These are phyloP conservation scores for Pogonocichla stellata DNA, from an alignment of 2,113 vertebrate genomes.

Conservation along the genomic window DNA sequence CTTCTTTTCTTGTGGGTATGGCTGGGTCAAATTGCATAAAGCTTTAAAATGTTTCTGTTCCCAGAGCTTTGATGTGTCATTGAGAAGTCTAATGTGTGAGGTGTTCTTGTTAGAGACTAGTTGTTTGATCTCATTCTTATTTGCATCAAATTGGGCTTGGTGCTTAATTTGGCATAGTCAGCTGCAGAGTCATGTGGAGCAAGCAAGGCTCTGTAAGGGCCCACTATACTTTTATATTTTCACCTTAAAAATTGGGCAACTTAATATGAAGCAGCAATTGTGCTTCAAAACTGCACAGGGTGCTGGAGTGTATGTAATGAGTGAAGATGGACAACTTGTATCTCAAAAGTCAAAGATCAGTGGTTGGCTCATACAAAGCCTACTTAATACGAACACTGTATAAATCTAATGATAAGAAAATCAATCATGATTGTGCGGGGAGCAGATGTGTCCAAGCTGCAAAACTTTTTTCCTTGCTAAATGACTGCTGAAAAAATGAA, in stretches of 20 bases:
- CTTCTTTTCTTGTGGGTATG: background rate
- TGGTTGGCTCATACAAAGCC: background rate
- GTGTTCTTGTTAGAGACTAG: background rate
- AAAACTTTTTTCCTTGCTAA: background rate
- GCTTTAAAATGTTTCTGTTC: background rate
- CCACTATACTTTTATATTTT: background rate
- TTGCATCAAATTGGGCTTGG: background rate
- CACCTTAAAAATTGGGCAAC: background rate
- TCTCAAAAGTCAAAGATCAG: background rate
- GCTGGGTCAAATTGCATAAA: background rate
- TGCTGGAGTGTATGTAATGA: accelerated
- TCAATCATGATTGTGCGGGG: background rate
- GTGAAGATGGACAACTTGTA: background rate
- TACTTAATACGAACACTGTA: background rate
- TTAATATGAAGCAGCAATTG: background rate
- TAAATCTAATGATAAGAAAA: background rate
- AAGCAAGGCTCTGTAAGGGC: background rate
- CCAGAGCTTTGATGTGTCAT: conserved; percentile 27
- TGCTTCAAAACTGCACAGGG: background rate
- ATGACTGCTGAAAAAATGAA: background rate
- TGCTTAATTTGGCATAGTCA: background rate
- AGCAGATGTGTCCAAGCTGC: background rate
- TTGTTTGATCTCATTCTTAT: background rate
- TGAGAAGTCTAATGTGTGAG: background rate
- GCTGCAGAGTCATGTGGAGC: background rate